A percentile compares a stretch with the other conserved stretches of the same genome.
Evolutionary conservation across 2,113 vertebrate genomes (phyloP).

Genomic region (Sciurus niger): DNA sequence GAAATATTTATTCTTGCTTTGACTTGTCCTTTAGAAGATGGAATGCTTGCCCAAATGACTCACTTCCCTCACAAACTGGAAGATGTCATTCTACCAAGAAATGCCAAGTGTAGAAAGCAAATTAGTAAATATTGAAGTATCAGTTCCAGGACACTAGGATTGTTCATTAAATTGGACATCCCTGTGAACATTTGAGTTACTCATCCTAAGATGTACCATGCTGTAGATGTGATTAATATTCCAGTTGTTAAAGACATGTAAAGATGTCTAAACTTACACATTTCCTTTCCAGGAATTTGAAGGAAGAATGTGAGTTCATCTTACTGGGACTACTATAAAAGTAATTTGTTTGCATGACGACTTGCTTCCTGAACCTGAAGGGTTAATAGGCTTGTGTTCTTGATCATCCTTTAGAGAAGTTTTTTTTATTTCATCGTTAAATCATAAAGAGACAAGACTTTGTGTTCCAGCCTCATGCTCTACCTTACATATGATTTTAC

Average conservation of each 20-base stretch:
- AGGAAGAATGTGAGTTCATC: neutral
- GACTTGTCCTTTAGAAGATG: conserved; percentile 24
- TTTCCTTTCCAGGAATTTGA: conserved; percentile 39
- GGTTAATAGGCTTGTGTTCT: conserved; percentile 50
- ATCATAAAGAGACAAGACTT: conserved; percentile 48
- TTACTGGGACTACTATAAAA: neutral
- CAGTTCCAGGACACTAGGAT: neutral
- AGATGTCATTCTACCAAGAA: neutral
- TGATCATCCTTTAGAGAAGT: conserved; percentile 17
- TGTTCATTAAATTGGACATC: neutral
- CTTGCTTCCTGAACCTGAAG: neutral
- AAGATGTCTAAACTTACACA: conserved; percentile 27
- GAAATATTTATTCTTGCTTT: conserved; percentile 50
- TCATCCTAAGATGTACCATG: conserved; percentile 22
- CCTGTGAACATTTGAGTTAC: conserved; percentile 17
- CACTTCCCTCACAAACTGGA: conserved; percentile 19
- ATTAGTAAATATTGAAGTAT: conserved; percentile 50
- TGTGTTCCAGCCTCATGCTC: neutral
- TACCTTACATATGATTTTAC: neutral
- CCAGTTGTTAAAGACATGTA: neutral
- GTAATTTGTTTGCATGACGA: neutral
- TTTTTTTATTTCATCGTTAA: conserved; percentile 57
- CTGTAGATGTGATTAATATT: conserved; percentile 56
- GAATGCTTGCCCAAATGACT: conserved; percentile 56
- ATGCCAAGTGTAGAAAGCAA: conserved; percentile 27